phyloP scores from a whole-genome alignment of 2,113 vertebrate species.

The Paramisgurnus dabryanus region DNA sequence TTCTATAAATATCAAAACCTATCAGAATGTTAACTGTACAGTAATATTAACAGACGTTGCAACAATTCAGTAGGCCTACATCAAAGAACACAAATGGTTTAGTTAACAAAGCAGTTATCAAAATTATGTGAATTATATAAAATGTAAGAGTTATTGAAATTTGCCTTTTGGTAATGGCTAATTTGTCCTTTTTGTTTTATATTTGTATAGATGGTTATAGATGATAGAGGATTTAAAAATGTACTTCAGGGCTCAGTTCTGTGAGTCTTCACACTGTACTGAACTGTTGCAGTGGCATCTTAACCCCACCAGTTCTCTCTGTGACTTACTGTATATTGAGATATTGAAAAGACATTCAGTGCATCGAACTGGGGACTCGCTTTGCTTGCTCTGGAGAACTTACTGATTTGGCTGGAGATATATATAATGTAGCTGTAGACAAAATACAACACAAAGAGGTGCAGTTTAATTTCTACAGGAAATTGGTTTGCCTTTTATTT shows the following conservation, averaged over 20 bases:
- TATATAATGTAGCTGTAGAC: slow-evolving; percentile 91
- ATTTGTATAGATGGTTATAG: slow-evolving; percentile 82
- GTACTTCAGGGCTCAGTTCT: slow-evolving; percentile 54
- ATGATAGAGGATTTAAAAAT: slow-evolving; percentile 74
- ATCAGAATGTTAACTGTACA: no score
- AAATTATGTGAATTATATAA: no score
- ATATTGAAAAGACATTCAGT: background rate
- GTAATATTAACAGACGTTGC: no score
- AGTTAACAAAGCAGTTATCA: no score
- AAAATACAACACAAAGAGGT: slow-evolving; percentile 82
- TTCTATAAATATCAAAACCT: no score
- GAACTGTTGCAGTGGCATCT: slow-evolving; percentile 84
- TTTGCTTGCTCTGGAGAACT: slow-evolving; percentile 82
- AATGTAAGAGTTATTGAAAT: no score
- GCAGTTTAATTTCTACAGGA: slow-evolving; percentile 86
- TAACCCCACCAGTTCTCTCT: slow-evolving; percentile 82
- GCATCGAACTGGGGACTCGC: slow-evolving; percentile 77
- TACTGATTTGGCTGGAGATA: slow-evolving; percentile 77
- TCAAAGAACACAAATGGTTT: no score
- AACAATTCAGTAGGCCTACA: no score
- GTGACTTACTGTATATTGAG: slow-evolving; percentile 81
- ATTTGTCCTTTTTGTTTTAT: slow-evolving; percentile 38
- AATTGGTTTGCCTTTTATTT: slow-evolving; percentile 77
- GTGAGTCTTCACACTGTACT: slow-evolving; percentile 74
- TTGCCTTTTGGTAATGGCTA: no score